Base-by-base conservation (phyloP, 2,888 invertebrate species). In the Pyrocoelia pectoralis region DNA sequence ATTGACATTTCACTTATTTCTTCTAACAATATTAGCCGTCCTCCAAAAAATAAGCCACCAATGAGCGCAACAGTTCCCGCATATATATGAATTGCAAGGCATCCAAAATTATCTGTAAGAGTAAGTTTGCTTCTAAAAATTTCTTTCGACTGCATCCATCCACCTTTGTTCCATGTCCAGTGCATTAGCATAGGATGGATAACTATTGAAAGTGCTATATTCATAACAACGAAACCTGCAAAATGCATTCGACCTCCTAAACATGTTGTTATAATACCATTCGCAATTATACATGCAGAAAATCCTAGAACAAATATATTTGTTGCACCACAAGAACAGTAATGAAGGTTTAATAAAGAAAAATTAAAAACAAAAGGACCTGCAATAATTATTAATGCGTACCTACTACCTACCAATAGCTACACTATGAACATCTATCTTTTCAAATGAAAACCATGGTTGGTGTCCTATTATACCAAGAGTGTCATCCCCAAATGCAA, bases 131-230 rank as follows among this genome's bases (percentile, higher is more conserved):
- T 57, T 5, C 63, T 68, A 1, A 55, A 10, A 13, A 80, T 33
- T 3, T 24, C 41, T 12, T 70, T 71, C 1, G 64, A 56, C 2
- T 69, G 65, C 76, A 82, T 76, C 79, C 79, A 82, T 14, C 81
- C 81, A 2, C 71, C 50, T 0, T 69, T 57, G 8, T 77, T 74
- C 79, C 79, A 80, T 2, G 72, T 56, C 81, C 81, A 82, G 53
- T 80, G 80, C 48, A 82, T 76, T 5, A 77, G 56, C 8, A 82
- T 58, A 0, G 81, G 81, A 51, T 78, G 77, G 12, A 78, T 19
- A 1, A 81, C 10, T 0, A 74, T 77, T 1, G 77, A 69, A 17
- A 78, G 69, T 5, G 80, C 14, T 0, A 73, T 56, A 9, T 71
- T 76, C 14, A 74, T 64, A 5, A 76, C 38, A 1, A 79, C 56